Evolutionary conservation across 2,888 invertebrate genomes (phyloP).

Genomic region (Pristionchus fissidentatus): DNA sequence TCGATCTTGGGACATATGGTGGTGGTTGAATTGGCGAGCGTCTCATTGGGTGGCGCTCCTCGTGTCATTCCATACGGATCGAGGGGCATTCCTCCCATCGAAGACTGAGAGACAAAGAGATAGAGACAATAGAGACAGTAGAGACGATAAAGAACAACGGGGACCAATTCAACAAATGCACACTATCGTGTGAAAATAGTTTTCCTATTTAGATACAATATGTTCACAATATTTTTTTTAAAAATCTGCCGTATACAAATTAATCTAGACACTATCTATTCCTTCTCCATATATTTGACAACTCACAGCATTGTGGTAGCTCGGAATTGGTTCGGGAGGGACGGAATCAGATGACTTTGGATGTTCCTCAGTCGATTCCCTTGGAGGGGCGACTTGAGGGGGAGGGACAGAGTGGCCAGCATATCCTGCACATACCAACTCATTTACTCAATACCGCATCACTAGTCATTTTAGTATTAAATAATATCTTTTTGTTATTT

Average conservation of each 20-base stretch:
- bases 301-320: slow-evolving; percentile 49
- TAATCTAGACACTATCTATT: no score
- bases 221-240: slow-evolving; percentile 34
- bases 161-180: no score
- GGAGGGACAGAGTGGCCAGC: no score
- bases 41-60: background rate
- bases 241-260: no score
- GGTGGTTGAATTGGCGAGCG: background rate
- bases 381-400: background rate
- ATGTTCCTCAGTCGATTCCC: background rate
- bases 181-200: background rate
- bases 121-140: no score
- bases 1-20: slow-evolving; percentile 42
- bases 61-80: slow-evolving; percentile 33
- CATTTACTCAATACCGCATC: background rate
- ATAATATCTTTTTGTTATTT: background rate
- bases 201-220: slow-evolving; percentile 13
- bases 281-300: no score
- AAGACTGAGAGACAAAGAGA: no score
- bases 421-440: background rate
- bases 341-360: slow-evolving; percentile 58
- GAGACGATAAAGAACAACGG: no score
- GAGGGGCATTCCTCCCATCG: slow-evolving; percentile 1
- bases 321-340: slow-evolving; percentile 74
- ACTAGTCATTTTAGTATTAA: background rate